Percentiles rank a stretch among this genome's conserved stretches.
Conservation (phyloP, 1,140 invertebrate species). For the Phenacoccus solenopsis region DNA sequence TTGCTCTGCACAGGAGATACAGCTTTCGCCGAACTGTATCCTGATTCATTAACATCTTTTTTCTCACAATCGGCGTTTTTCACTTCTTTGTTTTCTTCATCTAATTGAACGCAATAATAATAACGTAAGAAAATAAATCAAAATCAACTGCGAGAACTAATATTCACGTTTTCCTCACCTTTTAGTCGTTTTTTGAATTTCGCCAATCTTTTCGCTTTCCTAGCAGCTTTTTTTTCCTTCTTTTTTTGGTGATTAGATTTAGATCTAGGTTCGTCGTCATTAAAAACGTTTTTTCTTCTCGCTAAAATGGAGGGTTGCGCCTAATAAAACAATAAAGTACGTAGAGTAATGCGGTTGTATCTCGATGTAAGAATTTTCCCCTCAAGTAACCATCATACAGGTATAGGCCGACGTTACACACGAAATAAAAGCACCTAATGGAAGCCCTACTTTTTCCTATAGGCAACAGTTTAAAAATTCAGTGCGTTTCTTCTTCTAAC, state of each 20-base stretch:
- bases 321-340: too few relatives aligned
- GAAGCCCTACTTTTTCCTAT: too few relatives aligned
- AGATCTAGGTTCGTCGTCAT: neutral
- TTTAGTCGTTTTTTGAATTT: conserved; percentile 9
- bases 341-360: too few relatives aligned
- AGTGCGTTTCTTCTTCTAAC: too few relatives aligned
- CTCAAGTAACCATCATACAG: too few relatives aligned
- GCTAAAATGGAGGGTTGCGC: neutral
- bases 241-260: conserved; percentile 4
- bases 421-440: too few relatives aligned
- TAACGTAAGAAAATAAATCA: too few relatives aligned
- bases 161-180: too few relatives aligned
- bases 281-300: neutral
- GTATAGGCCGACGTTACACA: too few relatives aligned
- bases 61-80: neutral
- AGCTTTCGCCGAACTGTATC: neutral
- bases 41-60: neutral
- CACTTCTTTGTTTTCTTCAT: neutral
- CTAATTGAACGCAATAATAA: neutral
- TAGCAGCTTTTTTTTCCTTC: neutral
- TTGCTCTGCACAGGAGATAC: neutral
- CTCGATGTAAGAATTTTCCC: too few relatives aligned
- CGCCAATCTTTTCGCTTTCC: neutral
- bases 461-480: too few relatives aligned
- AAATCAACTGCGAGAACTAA: too few relatives aligned